Evolutionary conservation across 1,140 invertebrate species (phyloP).

Genomic region (Calycopis cecrops): DNA sequence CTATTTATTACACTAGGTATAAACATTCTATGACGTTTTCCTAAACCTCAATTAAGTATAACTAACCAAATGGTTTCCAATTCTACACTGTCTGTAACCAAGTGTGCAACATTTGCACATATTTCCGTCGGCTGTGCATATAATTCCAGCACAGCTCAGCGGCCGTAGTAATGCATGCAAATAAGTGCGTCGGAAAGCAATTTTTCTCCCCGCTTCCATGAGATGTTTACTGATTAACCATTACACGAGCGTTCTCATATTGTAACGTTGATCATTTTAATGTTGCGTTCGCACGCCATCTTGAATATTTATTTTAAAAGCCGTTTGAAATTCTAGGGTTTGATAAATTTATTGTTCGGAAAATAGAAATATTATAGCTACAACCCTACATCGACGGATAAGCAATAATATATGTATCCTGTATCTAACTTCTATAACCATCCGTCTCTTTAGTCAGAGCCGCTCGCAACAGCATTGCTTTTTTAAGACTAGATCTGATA

Average conservation of each 20-base stretch:
- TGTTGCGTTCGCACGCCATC: constrained; percentile 3
- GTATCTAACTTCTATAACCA: too few relatives aligned
- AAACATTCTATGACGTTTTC: too few relatives aligned
- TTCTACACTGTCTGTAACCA: neutral
- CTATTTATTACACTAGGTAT: too few relatives aligned
- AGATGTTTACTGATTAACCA: constrained; percentile 22
- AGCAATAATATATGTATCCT: too few relatives aligned
- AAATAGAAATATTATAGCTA: neutral
- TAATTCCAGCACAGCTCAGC: constrained; percentile 19
- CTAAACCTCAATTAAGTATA: neutral
- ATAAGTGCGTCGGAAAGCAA: constrained; percentile 32
- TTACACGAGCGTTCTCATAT: constrained; percentile 2
- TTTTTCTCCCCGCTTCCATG: constrained; percentile 30
- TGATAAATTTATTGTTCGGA: constrained; percentile 8
- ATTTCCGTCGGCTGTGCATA: constrained; percentile 10
- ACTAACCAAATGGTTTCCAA: neutral
- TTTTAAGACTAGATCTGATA: too few relatives aligned
- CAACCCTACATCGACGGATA: neutral
- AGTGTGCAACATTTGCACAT: neutral
- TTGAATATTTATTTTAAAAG: too few relatives aligned
- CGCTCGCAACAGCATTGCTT: too few relatives aligned
- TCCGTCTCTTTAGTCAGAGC: too few relatives aligned
- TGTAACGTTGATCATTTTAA: constrained; percentile 6
- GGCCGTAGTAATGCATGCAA: constrained; percentile 32
- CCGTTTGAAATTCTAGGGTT: constrained; percentile 1